Conservation (phyloP, 1,140 invertebrate species). For the Drosophila elegans region DNA sequence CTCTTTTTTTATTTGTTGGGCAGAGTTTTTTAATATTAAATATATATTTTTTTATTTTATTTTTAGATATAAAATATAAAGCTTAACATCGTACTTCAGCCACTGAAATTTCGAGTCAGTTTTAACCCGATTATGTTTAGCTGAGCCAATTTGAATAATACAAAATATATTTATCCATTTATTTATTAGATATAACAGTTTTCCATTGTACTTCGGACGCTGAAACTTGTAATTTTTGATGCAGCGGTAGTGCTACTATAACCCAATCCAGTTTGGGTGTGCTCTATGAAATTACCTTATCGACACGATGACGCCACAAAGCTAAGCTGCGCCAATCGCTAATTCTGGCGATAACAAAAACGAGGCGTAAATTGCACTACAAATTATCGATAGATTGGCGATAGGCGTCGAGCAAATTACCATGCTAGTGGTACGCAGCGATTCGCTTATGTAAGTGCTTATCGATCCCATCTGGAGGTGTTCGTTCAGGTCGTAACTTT, state of each 20-base stretch:
- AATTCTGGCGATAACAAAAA: constrained; percentile 22
- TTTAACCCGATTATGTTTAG: no score
- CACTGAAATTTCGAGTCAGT: no score
- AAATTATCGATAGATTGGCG: constrained; percentile 74
- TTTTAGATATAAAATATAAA: no score
- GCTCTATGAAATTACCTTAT: constrained; percentile 56
- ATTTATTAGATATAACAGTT: not conserved
- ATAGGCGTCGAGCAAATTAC: constrained; percentile 51
- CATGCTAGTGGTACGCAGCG: constrained; percentile 1
- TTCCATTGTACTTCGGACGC: not conserved
- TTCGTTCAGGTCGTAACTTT: constrained; percentile 19
- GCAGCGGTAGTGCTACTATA: not conserved
- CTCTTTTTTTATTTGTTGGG: no score
- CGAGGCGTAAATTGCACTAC: constrained; percentile 49
- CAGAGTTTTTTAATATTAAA: no score
- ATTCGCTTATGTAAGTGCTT: constrained; percentile 43
- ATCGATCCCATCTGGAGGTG: constrained; percentile 60
- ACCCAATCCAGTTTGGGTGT: constrained; percentile 51
- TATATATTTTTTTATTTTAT: no score
- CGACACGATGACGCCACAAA: constrained; percentile 38
- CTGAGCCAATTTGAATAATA: no score
- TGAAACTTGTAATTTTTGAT: not conserved
- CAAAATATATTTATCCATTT: no score
- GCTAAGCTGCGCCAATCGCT: constrained; percentile 9
- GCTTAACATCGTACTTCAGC: no score